Conservation (phyloP, 2,113 vertebrate species). For the Phyllostomus discolor region DNA sequence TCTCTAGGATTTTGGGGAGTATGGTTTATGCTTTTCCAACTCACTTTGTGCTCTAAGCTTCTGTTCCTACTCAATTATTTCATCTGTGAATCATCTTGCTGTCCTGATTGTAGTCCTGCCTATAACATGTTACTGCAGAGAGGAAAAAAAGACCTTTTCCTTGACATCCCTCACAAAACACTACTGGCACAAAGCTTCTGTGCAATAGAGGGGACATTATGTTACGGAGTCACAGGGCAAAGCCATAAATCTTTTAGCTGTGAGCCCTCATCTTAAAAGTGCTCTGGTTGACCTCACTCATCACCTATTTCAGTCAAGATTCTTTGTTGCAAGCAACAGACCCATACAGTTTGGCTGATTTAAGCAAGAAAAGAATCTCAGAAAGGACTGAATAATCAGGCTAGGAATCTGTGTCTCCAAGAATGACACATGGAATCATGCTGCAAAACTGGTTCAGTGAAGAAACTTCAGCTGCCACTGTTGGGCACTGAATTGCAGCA, state of each 20-base stretch:
- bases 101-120: not conserved
- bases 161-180: not conserved
- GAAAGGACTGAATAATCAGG: not conserved
- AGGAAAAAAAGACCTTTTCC: not conserved
- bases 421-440: not conserved
- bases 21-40: not conserved
- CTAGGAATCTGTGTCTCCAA: not conserved
- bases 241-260: not conserved
- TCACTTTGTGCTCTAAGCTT: not conserved
- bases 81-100: not conserved
- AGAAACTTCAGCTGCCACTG: not conserved
- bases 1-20: not conserved
- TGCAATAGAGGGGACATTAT: not conserved
- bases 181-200: not conserved
- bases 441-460: not conserved
- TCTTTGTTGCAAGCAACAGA: not conserved
- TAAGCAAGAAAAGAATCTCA: not conserved
- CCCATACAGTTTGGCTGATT: not conserved
- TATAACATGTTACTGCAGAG: not conserved
- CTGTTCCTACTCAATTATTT: slow-evolving; percentile 4
- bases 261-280: slow-evolving; percentile 11
- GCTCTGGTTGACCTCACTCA: not conserved
- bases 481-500: not conserved
- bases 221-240: not conserved
- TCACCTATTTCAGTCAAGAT: not conserved